Evolutionary conservation across 2,113 vertebrate genomes (phyloP), one percentile per base, ranked within the genome.

Genomic region (Parus major): DNA sequence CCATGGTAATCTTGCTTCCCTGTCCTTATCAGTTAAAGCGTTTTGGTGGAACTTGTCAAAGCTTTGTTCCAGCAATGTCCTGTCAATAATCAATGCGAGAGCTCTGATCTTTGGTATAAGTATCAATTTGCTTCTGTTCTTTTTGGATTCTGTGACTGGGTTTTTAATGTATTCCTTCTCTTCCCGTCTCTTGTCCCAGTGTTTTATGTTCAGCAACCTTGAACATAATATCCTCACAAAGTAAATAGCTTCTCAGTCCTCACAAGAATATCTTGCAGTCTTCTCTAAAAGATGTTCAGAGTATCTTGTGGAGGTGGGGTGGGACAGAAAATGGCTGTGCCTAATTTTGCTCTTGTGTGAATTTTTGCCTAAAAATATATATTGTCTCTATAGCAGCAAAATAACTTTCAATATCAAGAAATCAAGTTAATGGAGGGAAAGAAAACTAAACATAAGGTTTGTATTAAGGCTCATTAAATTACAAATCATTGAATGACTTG

Each of bases 391-490:
- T 65, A 66, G 71, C 71, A 97, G 78, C 57, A 36, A 76, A 94
- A 81, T 77, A 95, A 93, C 86, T 96, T 95, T 94, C 94, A 97
- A 92, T 96, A 95, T 50, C 56, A 96, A 95, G 75, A 95, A 97
- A 96, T 85, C 46, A 83, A 97, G 86, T 91, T 75, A 95, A 88
- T 89, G 70, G 59, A 95, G 88, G 57, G 65, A 95, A 96, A 97
- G 64, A 94, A 97, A 96, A 75, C 70, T 88, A 94, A 93, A 97
- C 68, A 68, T 90, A 91, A 91, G 64, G 46, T 88, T 95, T 97
- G 68, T 96, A 96, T 93, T 73, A 95, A 96, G 92, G 55, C 85
- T 93, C 94, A 96, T 84, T 96, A 97, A 96, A 96, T 97, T 96
- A 94, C 52, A 97, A 97, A 97, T 97, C 91, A 96, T 77, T 94